Evolutionary conservation across 2,113 vertebrate species (phyloP).

Genomic region (Blennius ocellaris): DNA sequence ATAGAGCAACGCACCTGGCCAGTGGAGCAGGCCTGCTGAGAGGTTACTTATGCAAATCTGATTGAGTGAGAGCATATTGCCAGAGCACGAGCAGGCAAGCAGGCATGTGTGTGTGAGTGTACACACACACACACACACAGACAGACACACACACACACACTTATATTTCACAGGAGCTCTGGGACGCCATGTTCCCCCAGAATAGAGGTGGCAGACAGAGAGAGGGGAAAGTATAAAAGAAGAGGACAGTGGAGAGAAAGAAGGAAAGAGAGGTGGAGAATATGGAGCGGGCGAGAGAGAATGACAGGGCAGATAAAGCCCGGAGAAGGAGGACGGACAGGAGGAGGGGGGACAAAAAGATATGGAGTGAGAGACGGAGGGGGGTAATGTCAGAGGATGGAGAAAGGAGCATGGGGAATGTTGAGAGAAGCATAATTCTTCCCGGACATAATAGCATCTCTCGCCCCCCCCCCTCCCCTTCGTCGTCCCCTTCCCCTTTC

Average conservation of each 20-base stretch:
- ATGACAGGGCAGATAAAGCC: conserved; percentile 41
- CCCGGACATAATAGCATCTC: conserved; percentile 60
- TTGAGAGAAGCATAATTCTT: conserved; percentile 59
- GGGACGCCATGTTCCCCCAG: conserved; percentile 70
- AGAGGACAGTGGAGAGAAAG: conserved; percentile 47
- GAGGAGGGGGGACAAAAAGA: conserved; percentile 30
- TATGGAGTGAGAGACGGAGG: conserved; percentile 6
- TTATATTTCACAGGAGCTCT: conserved; percentile 93
- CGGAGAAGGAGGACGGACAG: conserved; percentile 1
- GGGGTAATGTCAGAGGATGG: background rate
- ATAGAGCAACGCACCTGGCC: conserved; percentile 97
- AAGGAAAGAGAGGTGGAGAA: conserved; percentile 25
- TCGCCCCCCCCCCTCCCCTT: background rate
- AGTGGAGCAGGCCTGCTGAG: conserved; percentile 96
- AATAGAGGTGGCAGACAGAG: conserved; percentile 66
- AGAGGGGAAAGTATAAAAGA: conserved; percentile 48
- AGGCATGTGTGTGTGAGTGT: conserved; percentile 27
- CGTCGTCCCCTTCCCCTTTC: conserved; percentile 11
- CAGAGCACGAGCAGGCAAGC: conserved; percentile 82
- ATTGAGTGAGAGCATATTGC: conserved; percentile 99
- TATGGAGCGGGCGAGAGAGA: conserved; percentile 35
- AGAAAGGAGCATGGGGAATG: conserved; percentile 30
- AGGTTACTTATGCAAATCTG: conserved; percentile 99
- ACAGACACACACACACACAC: conserved; percentile 61
- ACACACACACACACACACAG: conserved; percentile 25